Evolutionary conservation across 2,888 invertebrate genomes (phyloP).

Genomic region (Pegoplata infirma): DNA sequence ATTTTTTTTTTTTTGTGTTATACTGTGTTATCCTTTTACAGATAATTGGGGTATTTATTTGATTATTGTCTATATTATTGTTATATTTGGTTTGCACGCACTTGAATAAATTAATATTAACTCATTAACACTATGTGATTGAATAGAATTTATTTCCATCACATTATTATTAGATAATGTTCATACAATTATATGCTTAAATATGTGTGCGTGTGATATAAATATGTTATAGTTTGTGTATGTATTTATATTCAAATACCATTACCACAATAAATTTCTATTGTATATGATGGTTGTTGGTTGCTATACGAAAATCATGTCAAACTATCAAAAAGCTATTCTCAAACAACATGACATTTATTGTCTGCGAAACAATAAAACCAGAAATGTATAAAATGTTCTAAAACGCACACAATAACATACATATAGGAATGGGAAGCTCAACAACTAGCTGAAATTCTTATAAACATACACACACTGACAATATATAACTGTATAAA

Average conservation of each 20-base stretch:
- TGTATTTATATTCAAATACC: neutral
- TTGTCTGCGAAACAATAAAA: conserved; percentile 50
- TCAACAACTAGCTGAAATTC: neutral
- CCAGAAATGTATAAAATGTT: conserved; percentile 27
- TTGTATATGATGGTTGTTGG: neutral
- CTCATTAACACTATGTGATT: neutral
- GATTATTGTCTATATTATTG: neutral
- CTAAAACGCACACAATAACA: neutral
- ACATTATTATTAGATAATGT: neutral
- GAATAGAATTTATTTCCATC: neutral
- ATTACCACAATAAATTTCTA: no score
- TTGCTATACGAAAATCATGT: conserved; percentile 16
- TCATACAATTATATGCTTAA: neutral
- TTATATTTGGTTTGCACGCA: neutral
- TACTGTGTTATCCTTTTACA: no score
- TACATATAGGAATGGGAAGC: no score
- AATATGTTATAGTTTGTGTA: neutral
- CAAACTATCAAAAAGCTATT: conserved; percentile 56
- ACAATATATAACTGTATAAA: neutral
- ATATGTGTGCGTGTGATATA: neutral
- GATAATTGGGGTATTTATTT: neutral
- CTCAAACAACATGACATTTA: conserved; percentile 50
- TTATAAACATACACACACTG: neutral
- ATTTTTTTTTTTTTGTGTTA: no score
- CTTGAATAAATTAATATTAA: neutral